Conservation (phyloP, 2,888 invertebrate species). For the Eupithecia exiguata region DNA sequence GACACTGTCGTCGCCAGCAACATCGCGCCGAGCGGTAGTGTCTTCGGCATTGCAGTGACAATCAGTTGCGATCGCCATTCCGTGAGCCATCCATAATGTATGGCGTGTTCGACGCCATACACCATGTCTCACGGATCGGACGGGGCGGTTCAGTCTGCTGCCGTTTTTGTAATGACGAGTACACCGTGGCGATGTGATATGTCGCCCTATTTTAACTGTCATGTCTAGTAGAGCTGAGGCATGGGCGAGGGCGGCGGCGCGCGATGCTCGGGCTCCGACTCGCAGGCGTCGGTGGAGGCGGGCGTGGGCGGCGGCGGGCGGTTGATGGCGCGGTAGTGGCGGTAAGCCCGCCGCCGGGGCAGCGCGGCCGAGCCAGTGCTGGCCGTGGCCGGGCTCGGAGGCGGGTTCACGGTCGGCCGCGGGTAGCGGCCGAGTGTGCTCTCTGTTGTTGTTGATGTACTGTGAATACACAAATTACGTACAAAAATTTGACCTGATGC, state of each 20-base stretch:
- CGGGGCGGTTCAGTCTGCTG: no score
- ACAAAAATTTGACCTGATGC: no score
- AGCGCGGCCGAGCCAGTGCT: conserved; percentile 87
- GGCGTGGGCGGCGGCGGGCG: conserved; percentile 97
- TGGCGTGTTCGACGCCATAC: neutral
- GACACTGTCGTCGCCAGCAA: no score
- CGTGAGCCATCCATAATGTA: neutral
- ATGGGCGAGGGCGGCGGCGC: conserved; percentile 95
- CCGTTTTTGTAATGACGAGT: no score
- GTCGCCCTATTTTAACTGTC: neutral
- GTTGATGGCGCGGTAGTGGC: conserved; percentile 91
- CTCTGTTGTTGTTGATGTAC: conserved; percentile 82
- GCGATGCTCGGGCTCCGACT: conserved; percentile 89
- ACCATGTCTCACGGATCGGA: neutral
- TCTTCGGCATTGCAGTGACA: neutral
- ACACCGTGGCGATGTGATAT: neutral
- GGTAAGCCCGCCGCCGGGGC: conserved; percentile 88
- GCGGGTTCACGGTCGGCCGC: conserved; percentile 94
- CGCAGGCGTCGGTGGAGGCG: conserved; percentile 96
- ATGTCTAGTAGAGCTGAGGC: conserved; percentile 59
- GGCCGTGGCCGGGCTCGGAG: conserved; percentile 94
- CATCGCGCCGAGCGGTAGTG: no score
- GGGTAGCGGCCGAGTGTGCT: conserved; percentile 89
- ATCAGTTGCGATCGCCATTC: neutral
- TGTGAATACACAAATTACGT: conserved; percentile 32